Base-by-base conservation (phyloP, 2,113 vertebrate genomes). In the Silurus asotus region DNA sequence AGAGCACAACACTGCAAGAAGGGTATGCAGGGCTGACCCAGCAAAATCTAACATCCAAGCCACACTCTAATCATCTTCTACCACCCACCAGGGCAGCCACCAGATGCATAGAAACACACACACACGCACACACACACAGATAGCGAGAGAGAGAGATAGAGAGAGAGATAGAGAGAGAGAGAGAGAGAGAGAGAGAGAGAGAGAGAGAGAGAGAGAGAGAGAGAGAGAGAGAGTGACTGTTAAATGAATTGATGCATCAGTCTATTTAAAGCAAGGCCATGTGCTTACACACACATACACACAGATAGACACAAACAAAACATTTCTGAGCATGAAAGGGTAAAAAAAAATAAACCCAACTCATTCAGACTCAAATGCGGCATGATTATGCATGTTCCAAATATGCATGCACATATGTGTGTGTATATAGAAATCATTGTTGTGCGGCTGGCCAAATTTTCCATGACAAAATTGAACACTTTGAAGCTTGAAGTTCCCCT, bases 1-100 rank as follows among this genome's bases (percentile, higher is more conserved):
- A 94, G 92, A 92, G 93, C 89, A 85, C 83, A 84, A 69, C 77
- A 59, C 67, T 82, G 84, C 80, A 87, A 65, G 90, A 89, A 86
- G 89, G 90, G 89, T 92, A 93, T 93, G 89, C 86, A 55, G 90
- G 89, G 94, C 93, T 94, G 92, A 92, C 90, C 77, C 87, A 77
- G 92, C 94, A 94, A 85, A 93, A 93, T 91, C 90, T 88, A 58
- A 92, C 88, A 88, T 84, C 90, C 88, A 91, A 90, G 92, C 90
- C 89, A 83, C 88, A 83, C 84, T 90, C 81, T 90, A 92, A 92
- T 92, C 90, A 92, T 93, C 90, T 89, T 84, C 64, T 89, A 88
- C 86, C 86, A 83, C 88, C 88, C 88, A 89, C 78, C 78, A 81
- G 56, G 67, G 79, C 67, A 72, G 65, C 58, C 81, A 83, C 81